A percentile compares a stretch with the other conserved stretches of the same genome.
Conservation (phyloP, 2,113 vertebrate species). For the Oxyruncus cristatus region DNA sequence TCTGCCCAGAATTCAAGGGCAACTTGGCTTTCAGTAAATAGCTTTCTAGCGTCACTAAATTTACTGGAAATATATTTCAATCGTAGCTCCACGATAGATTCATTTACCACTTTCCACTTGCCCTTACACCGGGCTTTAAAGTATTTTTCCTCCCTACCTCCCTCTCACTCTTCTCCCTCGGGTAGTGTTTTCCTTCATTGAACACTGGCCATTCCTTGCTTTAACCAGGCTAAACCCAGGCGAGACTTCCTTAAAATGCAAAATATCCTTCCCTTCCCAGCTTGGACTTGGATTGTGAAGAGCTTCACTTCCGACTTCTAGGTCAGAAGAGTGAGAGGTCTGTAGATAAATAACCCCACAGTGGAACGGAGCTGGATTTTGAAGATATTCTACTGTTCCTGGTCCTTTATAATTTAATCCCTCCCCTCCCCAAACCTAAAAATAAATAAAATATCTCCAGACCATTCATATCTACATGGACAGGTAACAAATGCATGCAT, state of each 20-base stretch:
- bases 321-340: slow-evolving; percentile 68
- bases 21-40: slow-evolving; percentile 59
- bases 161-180: background rate
- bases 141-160: slow-evolving; percentile 33
- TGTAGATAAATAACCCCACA: slow-evolving; percentile 68
- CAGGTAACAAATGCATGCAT: slow-evolving; percentile 71
- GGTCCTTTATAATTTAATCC: slow-evolving; percentile 75
- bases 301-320: slow-evolving; percentile 38
- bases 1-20: slow-evolving; percentile 59
- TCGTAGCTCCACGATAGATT: slow-evolving; percentile 53
- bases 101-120: slow-evolving; percentile 24
- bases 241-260: background rate
- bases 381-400: slow-evolving; percentile 71
- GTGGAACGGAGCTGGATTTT: slow-evolving; percentile 63
- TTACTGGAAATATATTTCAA: slow-evolving; percentile 37
- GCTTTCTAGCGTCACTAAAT: slow-evolving; percentile 18
- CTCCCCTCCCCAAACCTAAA: slow-evolving; percentile 69
- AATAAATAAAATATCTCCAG: slow-evolving; percentile 79
- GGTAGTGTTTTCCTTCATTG: slow-evolving; percentile 45
- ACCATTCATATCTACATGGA: slow-evolving; percentile 70
- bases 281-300: background rate
- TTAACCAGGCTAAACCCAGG: background rate
- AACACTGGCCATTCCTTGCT: background rate
- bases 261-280: background rate
- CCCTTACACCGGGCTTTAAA: slow-evolving; percentile 28